phyloP scores from a whole-genome alignment of 2,797 vertebrate species.

The Orientallactaga sibirica region DNA sequence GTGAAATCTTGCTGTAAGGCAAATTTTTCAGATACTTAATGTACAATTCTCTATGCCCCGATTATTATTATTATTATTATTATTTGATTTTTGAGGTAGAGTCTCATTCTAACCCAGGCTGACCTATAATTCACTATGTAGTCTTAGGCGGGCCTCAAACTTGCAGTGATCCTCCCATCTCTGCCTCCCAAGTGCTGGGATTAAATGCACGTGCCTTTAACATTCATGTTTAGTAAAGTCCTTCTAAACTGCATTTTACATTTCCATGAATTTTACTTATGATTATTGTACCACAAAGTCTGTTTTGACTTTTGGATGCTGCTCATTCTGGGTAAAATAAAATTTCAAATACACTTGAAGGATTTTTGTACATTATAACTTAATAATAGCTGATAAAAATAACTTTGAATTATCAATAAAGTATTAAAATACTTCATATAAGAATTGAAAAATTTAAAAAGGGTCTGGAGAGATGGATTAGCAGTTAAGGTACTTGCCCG shows the following conservation, averaged over 20 bases:
- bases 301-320: not conserved
- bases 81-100: too few species aligned
- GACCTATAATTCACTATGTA: too few species aligned
- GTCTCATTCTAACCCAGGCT: too few species aligned
- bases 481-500: too few species aligned
- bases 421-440: not conserved
- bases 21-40: conserved; percentile 3
- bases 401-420: conserved; percentile 16
- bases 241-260: not conserved
- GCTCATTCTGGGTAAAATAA: conserved; percentile 3
- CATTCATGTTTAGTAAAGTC: not conserved
- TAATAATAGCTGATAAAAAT: not conserved
- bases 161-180: too few species aligned
- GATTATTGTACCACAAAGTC: not conserved
- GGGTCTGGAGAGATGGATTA: too few species aligned
- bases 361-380: not conserved
- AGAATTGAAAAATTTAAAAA: not conserved
- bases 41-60: not conserved
- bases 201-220: too few species aligned
- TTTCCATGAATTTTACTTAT: not conserved
- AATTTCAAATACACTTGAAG: not conserved
- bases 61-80: not conserved
- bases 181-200: too few species aligned
- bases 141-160: too few species aligned
- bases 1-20: conserved; percentile 11